Evolutionary conservation across 2,888 invertebrate genomes (phyloP).

Genomic region (Thymelicus acteon): DNA sequence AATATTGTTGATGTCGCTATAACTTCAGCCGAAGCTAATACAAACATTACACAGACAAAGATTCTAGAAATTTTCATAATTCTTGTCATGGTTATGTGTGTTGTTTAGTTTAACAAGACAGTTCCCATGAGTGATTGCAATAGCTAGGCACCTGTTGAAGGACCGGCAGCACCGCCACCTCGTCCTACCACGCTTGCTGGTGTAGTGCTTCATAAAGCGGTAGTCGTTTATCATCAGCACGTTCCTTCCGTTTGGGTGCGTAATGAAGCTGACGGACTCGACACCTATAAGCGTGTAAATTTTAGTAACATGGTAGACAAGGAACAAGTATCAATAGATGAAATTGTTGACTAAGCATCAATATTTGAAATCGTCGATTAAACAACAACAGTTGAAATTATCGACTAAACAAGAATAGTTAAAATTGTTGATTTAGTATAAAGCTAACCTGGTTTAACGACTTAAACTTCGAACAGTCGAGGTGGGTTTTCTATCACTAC

Average conservation of each 20-base stretch:
- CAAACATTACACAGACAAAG: too few relatives aligned
- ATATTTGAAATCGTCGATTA: neutral
- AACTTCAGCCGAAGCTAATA: too few relatives aligned
- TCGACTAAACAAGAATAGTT: neutral
- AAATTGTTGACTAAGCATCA: neutral
- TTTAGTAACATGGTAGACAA: slow-evolving; percentile 33
- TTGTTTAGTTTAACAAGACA: slow-evolving; percentile 51
- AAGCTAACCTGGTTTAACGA: too few relatives aligned
- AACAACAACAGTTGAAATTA: neutral
- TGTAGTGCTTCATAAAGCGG: slow-evolving; percentile 68
- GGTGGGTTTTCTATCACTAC: too few relatives aligned
- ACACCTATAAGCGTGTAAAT: slow-evolving; percentile 26
- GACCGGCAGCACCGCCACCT: slow-evolving; percentile 71
- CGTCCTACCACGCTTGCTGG: slow-evolving; percentile 58
- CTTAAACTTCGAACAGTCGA: too few relatives aligned
- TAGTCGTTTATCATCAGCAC: slow-evolving; percentile 63
- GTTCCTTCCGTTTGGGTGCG: slow-evolving; percentile 51
- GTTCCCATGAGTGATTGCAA: slow-evolving; percentile 64
- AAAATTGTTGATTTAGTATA: too few relatives aligned
- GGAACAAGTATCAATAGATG: neutral
- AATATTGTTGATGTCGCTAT: too few relatives aligned
- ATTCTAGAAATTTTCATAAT: neutral
- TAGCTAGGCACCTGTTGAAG: slow-evolving; percentile 64
- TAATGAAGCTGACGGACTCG: slow-evolving; percentile 24
- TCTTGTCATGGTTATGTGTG: slow-evolving; percentile 32